Base-by-base conservation (phyloP, 2,797 vertebrate genomes). In the Notolabrus celidotus region DNA sequence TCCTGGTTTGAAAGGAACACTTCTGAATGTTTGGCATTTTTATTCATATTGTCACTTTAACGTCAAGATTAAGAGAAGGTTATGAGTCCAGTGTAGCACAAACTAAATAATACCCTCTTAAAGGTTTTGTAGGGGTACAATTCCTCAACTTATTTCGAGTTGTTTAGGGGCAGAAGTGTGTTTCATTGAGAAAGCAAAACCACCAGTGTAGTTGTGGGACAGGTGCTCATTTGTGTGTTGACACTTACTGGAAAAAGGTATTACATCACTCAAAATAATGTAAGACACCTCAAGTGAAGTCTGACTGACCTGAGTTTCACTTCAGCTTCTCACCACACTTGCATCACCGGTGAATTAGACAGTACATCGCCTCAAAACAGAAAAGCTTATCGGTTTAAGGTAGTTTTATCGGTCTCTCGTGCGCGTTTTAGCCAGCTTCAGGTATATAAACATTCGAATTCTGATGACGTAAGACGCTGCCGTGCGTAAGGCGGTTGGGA, bases 1-100 rank as follows among this genome's bases (percentile, higher is more conserved):
- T 86, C 85, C 88, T 86, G 73, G 79, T 88, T 82, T 38, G 5
- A 56, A 17, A 10, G 22, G 15, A 25, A 16, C n/a, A 31, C 4
- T 3, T 17, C 41, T 50, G 4, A 0, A 11, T 0, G 4, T 14
- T 25, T 23, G 22, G 5, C 1, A 7, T 22, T 12, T 46, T 41
- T 41, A 7, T 41, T 34, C 16, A 41, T 17, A 7, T 2, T 42
- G 42, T 3, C n/a, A 3, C 11, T 12, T 2, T 12, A 36, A 12
- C 34, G 11, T 46, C 1, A 43, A 5, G 9, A 5, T 42, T 17
- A n/a, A 41, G 4, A 15, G 12, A 17, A 7, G 3, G 16, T 42
- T n/a, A n/a, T 12, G 11, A 36, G 2, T 34, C 12, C 10, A 36
- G 10, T 36, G 34, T 36, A 4, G 12, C 11, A 11, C 11, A 6